A percentile compares a stretch with the other conserved stretches of the same genome.
Conservation (phyloP, 2,797 vertebrate species). For the Enoplosus armatus region DNA sequence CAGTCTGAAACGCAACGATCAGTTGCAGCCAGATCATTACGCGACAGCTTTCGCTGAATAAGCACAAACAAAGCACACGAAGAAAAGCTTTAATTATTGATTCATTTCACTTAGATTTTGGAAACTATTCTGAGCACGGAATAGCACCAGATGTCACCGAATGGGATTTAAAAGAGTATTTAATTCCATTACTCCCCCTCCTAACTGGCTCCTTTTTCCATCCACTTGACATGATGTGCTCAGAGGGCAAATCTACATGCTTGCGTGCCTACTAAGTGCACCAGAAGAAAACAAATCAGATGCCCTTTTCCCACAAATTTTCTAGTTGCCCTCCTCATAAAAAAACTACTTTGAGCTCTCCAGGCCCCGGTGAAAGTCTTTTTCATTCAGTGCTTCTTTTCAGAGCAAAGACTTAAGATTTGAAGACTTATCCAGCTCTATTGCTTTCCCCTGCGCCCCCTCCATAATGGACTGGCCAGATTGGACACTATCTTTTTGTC, state of each 20-base stretch:
- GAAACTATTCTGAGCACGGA: slow-evolving; percentile 44
- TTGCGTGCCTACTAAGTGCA: slow-evolving; percentile 63
- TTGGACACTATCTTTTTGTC: slow-evolving; percentile 43
- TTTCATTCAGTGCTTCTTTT: slow-evolving; percentile 57
- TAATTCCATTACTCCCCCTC: slow-evolving; percentile 35
- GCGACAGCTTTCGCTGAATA: slow-evolving; percentile 35
- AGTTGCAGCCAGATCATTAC: slow-evolving; percentile 20
- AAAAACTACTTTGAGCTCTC: slow-evolving; percentile 19
- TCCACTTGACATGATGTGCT: slow-evolving; percentile 43
- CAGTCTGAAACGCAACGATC: slow-evolving; percentile 36
- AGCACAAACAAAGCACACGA: slow-evolving; percentile 39
- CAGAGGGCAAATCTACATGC: slow-evolving; percentile 26
- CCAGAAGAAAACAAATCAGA: slow-evolving; percentile 64
- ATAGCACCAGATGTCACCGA: slow-evolving; percentile 60
- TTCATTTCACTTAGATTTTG: slow-evolving; percentile 54
- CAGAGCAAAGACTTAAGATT: slow-evolving; percentile 40
- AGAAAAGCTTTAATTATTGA: slow-evolving; percentile 59
- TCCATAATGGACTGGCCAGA: slow-evolving; percentile 64
- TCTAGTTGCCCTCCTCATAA: slow-evolving; percentile 53
- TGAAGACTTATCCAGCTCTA: slow-evolving; percentile 30
- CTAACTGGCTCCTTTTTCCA: slow-evolving; percentile 41
- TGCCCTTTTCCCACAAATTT: slow-evolving; percentile 44
- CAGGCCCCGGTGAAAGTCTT: slow-evolving; percentile 46
- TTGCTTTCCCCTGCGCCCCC: slow-evolving; percentile 25
- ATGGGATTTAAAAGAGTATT: slow-evolving; percentile 58